phyloP scores from a whole-genome alignment of 2,113 vertebrate species.

The Gobiocypris rarus region DNA sequence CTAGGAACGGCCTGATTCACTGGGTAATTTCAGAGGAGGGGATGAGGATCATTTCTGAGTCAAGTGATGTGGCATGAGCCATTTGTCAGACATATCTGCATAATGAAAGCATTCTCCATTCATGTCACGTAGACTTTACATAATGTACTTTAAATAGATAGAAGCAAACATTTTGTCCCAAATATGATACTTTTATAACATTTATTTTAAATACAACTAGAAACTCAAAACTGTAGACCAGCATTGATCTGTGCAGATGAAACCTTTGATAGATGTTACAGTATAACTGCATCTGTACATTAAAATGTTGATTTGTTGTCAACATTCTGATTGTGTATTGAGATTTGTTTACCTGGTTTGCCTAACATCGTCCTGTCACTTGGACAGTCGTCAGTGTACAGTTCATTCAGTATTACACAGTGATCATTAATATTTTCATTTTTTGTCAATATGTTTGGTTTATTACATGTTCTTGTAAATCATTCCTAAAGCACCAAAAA shows the following conservation, averaged over 20 bases:
- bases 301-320: background rate
- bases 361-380: background rate
- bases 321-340: background rate
- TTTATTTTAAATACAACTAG: background rate
- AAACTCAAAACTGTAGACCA: background rate
- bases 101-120: conserved; percentile 8
- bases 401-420: background rate
- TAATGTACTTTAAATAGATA: background rate
- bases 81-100: background rate
- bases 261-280: background rate
- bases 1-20: background rate
- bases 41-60: conserved; percentile 20
- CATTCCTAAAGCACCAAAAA: conserved; percentile 64
- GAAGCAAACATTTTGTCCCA: background rate
- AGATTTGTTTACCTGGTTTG: background rate
- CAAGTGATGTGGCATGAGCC: background rate
- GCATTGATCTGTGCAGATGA: background rate
- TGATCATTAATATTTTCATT: background rate
- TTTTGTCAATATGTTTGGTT: conserved; percentile 69
- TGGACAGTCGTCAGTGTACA: background rate
- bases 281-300: background rate
- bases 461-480: conserved; percentile 72
- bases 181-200: background rate
- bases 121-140: background rate
- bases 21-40: background rate